Evolutionary conservation across 1,140 invertebrate genomes (phyloP).

Genomic region (Pectinophora gossypiella): DNA sequence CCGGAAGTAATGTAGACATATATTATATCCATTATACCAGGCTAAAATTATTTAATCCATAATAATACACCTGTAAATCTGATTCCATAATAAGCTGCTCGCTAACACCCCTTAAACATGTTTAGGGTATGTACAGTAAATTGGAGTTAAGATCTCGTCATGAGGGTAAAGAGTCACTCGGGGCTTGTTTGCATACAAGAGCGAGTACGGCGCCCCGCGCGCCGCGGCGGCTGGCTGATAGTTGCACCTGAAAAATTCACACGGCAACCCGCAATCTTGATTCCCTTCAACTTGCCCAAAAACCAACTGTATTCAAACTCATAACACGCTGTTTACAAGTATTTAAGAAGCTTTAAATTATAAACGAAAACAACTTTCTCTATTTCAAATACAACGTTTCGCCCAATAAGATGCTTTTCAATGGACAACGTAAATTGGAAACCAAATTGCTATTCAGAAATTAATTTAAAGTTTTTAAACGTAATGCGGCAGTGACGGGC

Average conservation of each 20-base stretch:
- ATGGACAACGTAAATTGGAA: not conserved
- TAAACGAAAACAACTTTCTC: no score
- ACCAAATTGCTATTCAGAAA: not conserved
- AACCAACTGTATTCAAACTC: no score
- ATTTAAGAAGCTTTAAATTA: no score
- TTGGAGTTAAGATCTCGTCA: constrained; percentile 1
- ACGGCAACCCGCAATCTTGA: no score
- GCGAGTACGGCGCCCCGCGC: constrained; percentile 6
- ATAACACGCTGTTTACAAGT: no score
- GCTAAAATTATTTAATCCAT: no score
- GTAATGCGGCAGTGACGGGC: constrained; percentile 14
- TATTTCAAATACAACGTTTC: no score
- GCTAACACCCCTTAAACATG: not conserved
- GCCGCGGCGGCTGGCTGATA: constrained; percentile 18
- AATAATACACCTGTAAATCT: no score
- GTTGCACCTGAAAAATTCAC: constrained; percentile 35
- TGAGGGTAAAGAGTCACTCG: constrained; percentile 26
- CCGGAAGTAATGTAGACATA: no score
- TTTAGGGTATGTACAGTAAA: not conserved
- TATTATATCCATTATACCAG: no score
- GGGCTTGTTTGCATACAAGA: constrained; percentile 37
- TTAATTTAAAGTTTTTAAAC: not conserved
- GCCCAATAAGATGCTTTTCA: no score
- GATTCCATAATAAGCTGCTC: not conserved
- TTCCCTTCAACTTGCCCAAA: no score